Conservation (phyloP, 1,140 invertebrate species). For the Antheraea pernyi region DNA sequence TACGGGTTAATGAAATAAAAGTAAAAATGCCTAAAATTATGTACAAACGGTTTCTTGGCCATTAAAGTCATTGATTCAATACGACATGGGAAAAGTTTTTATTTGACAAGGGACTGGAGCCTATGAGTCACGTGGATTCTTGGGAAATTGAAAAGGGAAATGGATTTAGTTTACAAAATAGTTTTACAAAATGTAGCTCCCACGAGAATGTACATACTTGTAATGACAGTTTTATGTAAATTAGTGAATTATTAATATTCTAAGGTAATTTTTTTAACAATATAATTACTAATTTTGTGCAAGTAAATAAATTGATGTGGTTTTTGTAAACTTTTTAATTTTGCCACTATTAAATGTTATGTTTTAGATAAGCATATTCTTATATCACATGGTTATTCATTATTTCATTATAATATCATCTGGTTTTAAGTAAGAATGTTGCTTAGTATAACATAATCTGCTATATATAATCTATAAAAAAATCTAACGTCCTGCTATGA, state of each 20-base stretch:
- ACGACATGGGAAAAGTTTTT: slow-evolving; percentile 65
- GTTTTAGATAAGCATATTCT: too few species aligned
- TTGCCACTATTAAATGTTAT: too few species aligned
- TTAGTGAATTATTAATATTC: not conserved
- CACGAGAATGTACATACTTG: not conserved
- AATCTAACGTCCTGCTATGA: too few species aligned
- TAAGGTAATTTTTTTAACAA: not conserved
- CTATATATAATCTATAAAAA: too few species aligned
- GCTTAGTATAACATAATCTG: too few species aligned
- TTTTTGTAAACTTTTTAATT: too few species aligned
- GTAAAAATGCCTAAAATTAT: slow-evolving; percentile 24
- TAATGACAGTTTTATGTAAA: not conserved
- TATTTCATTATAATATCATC: too few species aligned
- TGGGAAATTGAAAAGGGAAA: slow-evolving; percentile 56
- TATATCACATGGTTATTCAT: too few species aligned
- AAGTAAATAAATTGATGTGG: not conserved
- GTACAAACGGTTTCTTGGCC: slow-evolving; percentile 31
- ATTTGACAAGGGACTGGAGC: slow-evolving; percentile 63
- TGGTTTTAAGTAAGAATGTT: too few species aligned
- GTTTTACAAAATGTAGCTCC: not conserved
- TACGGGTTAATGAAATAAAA: slow-evolving; percentile 17
- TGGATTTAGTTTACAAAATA: slow-evolving; percentile 50
- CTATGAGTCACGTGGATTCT: slow-evolving; percentile 58
- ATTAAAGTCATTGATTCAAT: slow-evolving; percentile 65
- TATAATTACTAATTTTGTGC: not conserved